Evolutionary conservation across 2,888 invertebrate genomes (phyloP).

Genomic region (Spicauda simplicius): DNA sequence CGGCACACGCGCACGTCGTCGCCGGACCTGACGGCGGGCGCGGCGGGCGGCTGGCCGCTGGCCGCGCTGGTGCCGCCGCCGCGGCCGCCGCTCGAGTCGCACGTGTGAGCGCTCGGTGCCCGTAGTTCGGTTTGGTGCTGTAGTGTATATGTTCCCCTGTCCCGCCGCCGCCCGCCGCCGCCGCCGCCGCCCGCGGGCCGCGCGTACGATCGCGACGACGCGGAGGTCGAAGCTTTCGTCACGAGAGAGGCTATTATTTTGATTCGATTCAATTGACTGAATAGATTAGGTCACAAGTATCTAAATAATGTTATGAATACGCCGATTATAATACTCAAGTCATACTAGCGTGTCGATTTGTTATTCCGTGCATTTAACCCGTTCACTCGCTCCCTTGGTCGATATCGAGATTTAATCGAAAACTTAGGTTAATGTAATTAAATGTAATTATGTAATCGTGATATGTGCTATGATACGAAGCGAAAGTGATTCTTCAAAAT

Average conservation of each 20-base stretch:
- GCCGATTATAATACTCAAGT: constrained; percentile 65
- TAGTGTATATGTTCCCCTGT: constrained; percentile 19
- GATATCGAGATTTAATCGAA: constrained; percentile 51
- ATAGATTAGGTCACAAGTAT: constrained; percentile 81
- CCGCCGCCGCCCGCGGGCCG: constrained; percentile 7
- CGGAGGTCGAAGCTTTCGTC: constrained; percentile 47
- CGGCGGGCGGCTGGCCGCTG: constrained; percentile 4
- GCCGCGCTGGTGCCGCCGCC: constrained; percentile 59
- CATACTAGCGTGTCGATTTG: constrained; percentile 55
- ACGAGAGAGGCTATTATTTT: constrained; percentile 81
- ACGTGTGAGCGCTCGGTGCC: constrained; percentile 52
- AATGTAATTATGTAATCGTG: constrained; percentile 34
- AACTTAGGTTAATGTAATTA: constrained; percentile 50
- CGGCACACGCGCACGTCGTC: constrained; percentile 85
- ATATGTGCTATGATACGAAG: constrained; percentile 42
- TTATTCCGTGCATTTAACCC: constrained; percentile 48
- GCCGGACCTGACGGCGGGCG: constrained; percentile 77
- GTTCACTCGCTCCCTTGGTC: constrained; percentile 43
- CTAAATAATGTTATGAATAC: constrained; percentile 61
- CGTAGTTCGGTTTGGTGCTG: too few species aligned
- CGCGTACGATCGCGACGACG: constrained; percentile 33
- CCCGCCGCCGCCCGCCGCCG: constrained; percentile 24
- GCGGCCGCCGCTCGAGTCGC: constrained; percentile 58
- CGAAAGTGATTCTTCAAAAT: constrained; percentile 48
- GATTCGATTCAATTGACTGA: constrained; percentile 83